phyloP scores from a whole-genome alignment of 1,140 invertebrate genomes.

The Lepidurus arcticus region DNA sequence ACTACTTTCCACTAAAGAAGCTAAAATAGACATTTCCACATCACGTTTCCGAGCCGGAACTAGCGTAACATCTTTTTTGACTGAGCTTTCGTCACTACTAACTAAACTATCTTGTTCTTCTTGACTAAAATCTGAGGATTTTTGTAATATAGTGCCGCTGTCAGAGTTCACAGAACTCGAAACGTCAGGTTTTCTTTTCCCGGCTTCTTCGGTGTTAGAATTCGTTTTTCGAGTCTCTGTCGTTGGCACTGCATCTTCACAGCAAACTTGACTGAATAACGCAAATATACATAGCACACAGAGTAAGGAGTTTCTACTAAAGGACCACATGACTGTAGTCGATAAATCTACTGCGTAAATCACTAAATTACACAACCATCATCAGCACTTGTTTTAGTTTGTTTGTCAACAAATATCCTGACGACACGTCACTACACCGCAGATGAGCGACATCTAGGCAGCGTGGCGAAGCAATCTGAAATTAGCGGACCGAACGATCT shows the following conservation, averaged over 20 bases:
- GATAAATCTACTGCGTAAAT: background rate
- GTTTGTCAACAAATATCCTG: constrained; percentile 15
- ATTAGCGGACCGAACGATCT: background rate
- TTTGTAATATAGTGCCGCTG: background rate
- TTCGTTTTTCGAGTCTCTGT: background rate
- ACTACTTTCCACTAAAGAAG: background rate
- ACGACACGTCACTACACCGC: background rate
- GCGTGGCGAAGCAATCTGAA: background rate
- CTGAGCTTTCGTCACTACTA: background rate
- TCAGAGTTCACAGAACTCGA: background rate
- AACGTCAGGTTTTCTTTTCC: background rate
- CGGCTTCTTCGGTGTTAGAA: background rate
- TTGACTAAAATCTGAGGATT: background rate
- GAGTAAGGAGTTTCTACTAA: background rate
- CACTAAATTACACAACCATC: constrained; percentile 9
- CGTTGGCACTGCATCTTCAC: background rate
- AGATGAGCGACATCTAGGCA: background rate
- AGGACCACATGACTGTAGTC: background rate
- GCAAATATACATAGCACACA: background rate
- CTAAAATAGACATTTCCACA: background rate
- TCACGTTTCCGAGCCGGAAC: background rate
- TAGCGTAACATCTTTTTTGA: background rate
- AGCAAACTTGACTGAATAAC: background rate
- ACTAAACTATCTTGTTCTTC: background rate
- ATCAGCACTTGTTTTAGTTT: background rate